Evolutionary conservation across 2,888 invertebrate genomes (phyloP), one percentile per base, ranked within the genome.

Genomic region (Torymus auratus): DNA sequence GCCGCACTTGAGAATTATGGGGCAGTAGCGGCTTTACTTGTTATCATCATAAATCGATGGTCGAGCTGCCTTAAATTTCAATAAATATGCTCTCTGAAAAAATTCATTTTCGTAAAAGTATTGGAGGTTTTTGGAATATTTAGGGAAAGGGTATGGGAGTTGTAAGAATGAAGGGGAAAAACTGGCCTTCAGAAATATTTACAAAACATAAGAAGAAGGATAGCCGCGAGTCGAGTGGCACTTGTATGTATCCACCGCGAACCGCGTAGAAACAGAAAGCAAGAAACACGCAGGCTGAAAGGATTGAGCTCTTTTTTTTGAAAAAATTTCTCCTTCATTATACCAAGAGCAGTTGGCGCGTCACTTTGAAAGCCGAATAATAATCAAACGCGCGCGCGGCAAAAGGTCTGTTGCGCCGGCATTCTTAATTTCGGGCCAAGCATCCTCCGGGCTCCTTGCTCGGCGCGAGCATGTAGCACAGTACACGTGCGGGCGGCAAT

Each of bases 381-480:
- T 65, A 55, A 68, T 68, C 28, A 7, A 56, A 62, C 23, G 41
- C 23, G 20, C 20, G 20, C 20, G 20, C 20, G 55, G 41, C n/a
- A 73, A 73, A 61, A 61, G 61, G 58, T 50, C 20, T n/a, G 14
- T 14, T n/a, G 17, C 56, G 10, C 65, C 41, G 50, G 50, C 50
- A 53, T 76, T 69, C 83, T 83, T 82, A 81, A 79, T 74, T 68
- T 79, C 81, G 82, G 81, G 82, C 83, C 81, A 50, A 81, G 82
- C 82, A 79, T 83, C 80, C 78, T 41, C 41, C 41, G 41, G 41
- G 41, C 78, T 84, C 69, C 41, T 41, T 41, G 41, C 41, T 41
- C 41, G 41, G 7, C 41, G 41, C 41, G 41, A 41, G 41, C 7
- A 41, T 41, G 7, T 41, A 41, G 41, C 41, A 7, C 41, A 10